phyloP scores from a whole-genome alignment of 2,797 vertebrate genomes.

The Salmo trutta region DNA sequence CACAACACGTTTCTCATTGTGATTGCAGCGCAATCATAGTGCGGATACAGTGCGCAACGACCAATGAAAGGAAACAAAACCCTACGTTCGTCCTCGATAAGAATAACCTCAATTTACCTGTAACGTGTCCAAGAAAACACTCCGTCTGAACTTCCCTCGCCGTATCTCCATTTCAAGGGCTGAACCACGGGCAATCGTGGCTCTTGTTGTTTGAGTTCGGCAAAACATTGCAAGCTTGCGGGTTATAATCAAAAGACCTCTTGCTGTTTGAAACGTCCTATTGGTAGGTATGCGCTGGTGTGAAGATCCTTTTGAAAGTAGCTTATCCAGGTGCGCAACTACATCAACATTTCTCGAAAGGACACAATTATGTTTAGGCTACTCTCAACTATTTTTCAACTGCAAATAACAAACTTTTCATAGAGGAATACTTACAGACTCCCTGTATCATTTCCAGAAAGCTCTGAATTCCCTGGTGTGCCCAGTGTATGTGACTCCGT shows the following conservation, averaged over 20 bases:
- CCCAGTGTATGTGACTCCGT: conserved; percentile 46
- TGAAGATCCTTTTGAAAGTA: not conserved
- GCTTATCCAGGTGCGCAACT: not conserved
- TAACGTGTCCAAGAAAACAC: conserved; percentile 80
- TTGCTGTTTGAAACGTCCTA: not conserved
- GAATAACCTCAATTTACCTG: conserved; percentile 75
- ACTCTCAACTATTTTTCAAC: not conserved
- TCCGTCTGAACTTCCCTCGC: conserved; percentile 87
- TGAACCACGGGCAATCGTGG: conserved; percentile 88
- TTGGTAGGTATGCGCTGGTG: not conserved
- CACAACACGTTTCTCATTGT: too few relatives aligned
- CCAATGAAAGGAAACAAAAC: too few relatives aligned
- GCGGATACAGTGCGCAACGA: too few relatives aligned
- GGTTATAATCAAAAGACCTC: not conserved
- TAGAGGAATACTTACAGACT: conserved; percentile 3
- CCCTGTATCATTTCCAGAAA: conserved; percentile 43
- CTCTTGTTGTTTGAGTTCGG: conserved; percentile 86
- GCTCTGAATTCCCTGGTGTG: conserved; percentile 16
- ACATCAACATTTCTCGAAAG: not conserved
- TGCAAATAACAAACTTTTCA: not conserved
- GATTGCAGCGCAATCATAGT: too few relatives aligned
- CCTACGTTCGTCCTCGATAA: too few relatives aligned
- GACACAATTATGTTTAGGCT: not conserved
- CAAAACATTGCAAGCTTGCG: conserved; percentile 79
- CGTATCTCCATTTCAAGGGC: conserved; percentile 95